A percentile compares a stretch with the other conserved stretches of the same genome.
These are phyloP conservation scores for Crepidodera aurea DNA, from an alignment of 2,888 invertebrate genomes.

Conservation along the genomic window DNA sequence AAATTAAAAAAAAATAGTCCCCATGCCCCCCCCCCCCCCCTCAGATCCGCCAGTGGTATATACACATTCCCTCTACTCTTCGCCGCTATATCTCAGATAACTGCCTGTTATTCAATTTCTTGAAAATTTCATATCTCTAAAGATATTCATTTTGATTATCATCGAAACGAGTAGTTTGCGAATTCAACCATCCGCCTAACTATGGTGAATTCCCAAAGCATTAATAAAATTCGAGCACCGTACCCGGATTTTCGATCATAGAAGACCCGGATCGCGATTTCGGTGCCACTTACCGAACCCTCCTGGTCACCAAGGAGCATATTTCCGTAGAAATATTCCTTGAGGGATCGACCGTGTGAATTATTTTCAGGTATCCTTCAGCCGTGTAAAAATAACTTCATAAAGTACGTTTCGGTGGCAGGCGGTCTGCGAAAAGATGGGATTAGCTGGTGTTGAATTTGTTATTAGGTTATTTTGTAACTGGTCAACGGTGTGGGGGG, in stretches of 20 bases:
- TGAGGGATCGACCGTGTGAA: slow-evolving; percentile 22
- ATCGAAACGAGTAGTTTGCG: slow-evolving; percentile 17
- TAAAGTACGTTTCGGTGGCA: slow-evolving; percentile 17
- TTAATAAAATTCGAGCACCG: slow-evolving; percentile 25
- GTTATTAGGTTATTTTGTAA: no score
- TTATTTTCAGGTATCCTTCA: slow-evolving; percentile 28
- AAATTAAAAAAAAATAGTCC: no score
- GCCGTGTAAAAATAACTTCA: slow-evolving; percentile 24
- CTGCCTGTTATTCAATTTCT: slow-evolving; percentile 3
- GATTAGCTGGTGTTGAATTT: neutral
- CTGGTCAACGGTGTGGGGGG: no score
- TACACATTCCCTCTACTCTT: no score
- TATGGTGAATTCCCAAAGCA: slow-evolving; percentile 23
- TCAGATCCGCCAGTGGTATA: no score
- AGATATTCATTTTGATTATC: slow-evolving; percentile 26
- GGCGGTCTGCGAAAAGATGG: neutral
- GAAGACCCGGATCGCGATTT: slow-evolving; percentile 19
- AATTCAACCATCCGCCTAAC: slow-evolving; percentile 17
- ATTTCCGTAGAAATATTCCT: slow-evolving; percentile 31
- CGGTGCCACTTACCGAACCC: slow-evolving; percentile 26
- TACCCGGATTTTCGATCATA: slow-evolving; percentile 28
- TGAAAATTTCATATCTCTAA: neutral
- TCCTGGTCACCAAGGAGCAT: slow-evolving; percentile 29
- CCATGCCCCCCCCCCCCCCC: no score
- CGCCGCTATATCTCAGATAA: neutral